Conservation (phyloP, 2,888 invertebrate species). For the Fragum sueziense region DNA sequence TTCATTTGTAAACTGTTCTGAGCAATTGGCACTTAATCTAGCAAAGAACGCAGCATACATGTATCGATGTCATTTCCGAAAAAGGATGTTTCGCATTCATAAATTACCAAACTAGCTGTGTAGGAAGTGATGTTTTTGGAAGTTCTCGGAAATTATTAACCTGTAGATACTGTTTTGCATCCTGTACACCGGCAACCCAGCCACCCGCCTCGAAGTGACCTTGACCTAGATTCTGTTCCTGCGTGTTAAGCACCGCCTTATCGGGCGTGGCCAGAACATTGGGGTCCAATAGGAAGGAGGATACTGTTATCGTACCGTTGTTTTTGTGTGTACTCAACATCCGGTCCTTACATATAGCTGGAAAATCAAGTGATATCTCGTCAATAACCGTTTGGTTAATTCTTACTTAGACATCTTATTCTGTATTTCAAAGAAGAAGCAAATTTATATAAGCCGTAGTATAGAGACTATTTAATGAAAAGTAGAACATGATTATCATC, state of each 20-base stretch:
- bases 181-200: constrained; percentile 49
- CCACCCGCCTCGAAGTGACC: constrained; percentile 49
- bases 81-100: no score
- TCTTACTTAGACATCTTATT: no score
- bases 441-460: background rate
- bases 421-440: background rate
- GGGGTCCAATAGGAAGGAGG: constrained; percentile 29
- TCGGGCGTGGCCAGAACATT: constrained; percentile 32
- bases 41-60: no score
- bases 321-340: constrained; percentile 37
- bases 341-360: constrained; percentile 44
- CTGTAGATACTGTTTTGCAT: constrained; percentile 51
- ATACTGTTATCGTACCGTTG: constrained; percentile 33
- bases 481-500: no score
- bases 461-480: no score
- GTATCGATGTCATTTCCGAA: no score
- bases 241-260: constrained; percentile 28
- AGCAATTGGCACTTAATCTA: no score
- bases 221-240: constrained; percentile 33
- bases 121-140: no score
- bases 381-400: no score
- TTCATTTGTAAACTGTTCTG: no score
- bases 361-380: no score
- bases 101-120: no score
- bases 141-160: constrained; percentile 12